Percentiles rank a stretch among this genome's conserved stretches.
Evolutionary conservation across 2,888 invertebrate species (phyloP).

Genomic region (Parasteatoda lunata): DNA sequence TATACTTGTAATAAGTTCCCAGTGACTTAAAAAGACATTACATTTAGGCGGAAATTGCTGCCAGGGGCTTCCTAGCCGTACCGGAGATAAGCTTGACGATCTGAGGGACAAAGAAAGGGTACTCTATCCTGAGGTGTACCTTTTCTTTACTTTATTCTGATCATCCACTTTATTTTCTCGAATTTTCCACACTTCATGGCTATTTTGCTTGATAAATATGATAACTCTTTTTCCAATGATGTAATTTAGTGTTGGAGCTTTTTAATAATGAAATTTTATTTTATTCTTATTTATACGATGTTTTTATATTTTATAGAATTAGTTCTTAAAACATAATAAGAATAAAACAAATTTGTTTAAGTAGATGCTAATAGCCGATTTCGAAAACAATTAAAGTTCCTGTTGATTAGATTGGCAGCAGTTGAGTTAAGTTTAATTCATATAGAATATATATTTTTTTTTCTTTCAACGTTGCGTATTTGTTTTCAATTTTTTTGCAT

Average conservation of each 20-base stretch:
- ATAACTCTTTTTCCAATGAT: neutral
- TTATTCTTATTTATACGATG: neutral
- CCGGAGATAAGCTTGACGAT: constrained; percentile 63
- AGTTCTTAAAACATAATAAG: no score
- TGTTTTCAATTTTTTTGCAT: no score
- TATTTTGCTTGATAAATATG: neutral
- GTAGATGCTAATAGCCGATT: no score
- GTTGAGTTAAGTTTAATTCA: no score
- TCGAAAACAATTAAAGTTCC: no score
- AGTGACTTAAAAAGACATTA: constrained; percentile 68
- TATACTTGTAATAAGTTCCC: constrained; percentile 61
- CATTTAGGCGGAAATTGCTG: constrained; percentile 66
- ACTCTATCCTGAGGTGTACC: constrained; percentile 27
- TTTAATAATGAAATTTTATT: neutral
- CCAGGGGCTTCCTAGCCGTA: constrained; percentile 48
- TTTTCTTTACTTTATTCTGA: constrained; percentile 1
- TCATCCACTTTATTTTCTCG: constrained; percentile 43
- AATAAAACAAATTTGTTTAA: no score
- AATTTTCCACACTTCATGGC: neutral
- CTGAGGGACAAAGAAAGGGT: constrained; percentile 37
- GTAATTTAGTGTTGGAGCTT: neutral
- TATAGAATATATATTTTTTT: no score
- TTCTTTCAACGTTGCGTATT: no score
- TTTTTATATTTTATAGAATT: no score
- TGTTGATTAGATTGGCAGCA: no score